Base-by-base conservation (phyloP, 2,797 vertebrate species). In the Falco cherrug region DNA sequence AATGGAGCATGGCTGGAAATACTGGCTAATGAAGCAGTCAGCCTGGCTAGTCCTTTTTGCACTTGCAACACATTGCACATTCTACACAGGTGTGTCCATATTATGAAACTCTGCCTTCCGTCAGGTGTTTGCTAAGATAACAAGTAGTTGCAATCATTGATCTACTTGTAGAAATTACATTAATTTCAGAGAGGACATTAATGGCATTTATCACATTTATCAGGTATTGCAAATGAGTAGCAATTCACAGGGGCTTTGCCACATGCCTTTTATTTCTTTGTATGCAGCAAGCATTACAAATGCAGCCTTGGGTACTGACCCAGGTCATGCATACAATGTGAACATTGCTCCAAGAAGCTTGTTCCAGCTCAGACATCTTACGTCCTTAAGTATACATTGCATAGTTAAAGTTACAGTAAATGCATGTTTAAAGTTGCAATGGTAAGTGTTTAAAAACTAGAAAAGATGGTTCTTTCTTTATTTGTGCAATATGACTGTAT, bases 11-110 rank as follows among this genome's bases (percentile, higher is more conserved):
- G 26, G 29, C 21, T 93, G 48, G 14, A 89, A 90, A 73, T 51
- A 35, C 24, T 69, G 47, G 22, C 16, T 79, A 69, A 64, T 53
- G 43, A 6, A 50, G 5, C 3, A 37, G 37, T 26, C 9, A 6
- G 39, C 51, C 25, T 67, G 15, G 19, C 17, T 48, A 19, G 7
- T 39, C 10, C 33, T 77, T 86, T 73, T 64, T 59, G 11, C 12
- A 22, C 67, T 82, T 69, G 57, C 43, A 78, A 22, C 12, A 54
- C 13, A 6, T 8, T 67, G 33, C 11, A 20, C 56, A 9, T 37
- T 78, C 37, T 54, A 5, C 1, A 5, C 14, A 35, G 10, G 4
- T 43, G 4, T 63, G 28, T 5, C 28, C 1, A 5, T 8, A 19
- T 9, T n/a, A 22, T 16, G 41, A 81, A 45, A 74, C 8, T 80